phyloP scores from a whole-genome alignment of 2,888 invertebrate genomes.

The Aphodius sticticus region DNA sequence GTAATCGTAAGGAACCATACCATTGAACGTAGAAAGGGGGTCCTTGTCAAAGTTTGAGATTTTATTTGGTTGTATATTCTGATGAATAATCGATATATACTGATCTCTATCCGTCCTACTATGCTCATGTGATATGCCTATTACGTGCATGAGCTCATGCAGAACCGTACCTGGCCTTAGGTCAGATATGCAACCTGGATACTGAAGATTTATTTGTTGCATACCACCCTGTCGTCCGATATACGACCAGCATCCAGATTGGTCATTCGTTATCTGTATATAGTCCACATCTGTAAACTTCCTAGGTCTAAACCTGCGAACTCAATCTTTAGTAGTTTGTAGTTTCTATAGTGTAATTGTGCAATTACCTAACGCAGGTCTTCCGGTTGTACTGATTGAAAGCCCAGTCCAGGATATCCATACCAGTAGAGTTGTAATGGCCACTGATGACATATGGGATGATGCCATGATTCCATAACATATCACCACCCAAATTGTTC shows the following conservation, averaged over 20 bases:
- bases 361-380: constrained; percentile 68
- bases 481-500: constrained; percentile 51
- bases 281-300: constrained; percentile 70
- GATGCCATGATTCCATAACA: constrained; percentile 72
- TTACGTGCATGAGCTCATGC: constrained; percentile 81
- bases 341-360: not conserved
- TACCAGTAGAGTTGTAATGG: constrained; percentile 61
- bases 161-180: constrained; percentile 75
- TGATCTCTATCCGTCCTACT: constrained; percentile 79
- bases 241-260: constrained; percentile 44
- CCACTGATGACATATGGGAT: constrained; percentile 76
- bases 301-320: constrained; percentile 67
- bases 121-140: constrained; percentile 85
- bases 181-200: constrained; percentile 72
- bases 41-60: constrained; percentile 77
- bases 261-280: constrained; percentile 52
- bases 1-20: constrained; percentile 78
- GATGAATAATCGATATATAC: constrained; percentile 70
- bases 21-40: constrained; percentile 63
- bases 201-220: constrained; percentile 78
- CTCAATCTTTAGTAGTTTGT: not conserved
- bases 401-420: constrained; percentile 69
- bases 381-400: constrained; percentile 78
- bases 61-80: constrained; percentile 69
- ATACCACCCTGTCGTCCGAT: constrained; percentile 74